These are phyloP conservation scores for Xanthorhoe designata DNA, from an alignment of 2,888 invertebrate genomes.

Conservation along the genomic window DNA sequence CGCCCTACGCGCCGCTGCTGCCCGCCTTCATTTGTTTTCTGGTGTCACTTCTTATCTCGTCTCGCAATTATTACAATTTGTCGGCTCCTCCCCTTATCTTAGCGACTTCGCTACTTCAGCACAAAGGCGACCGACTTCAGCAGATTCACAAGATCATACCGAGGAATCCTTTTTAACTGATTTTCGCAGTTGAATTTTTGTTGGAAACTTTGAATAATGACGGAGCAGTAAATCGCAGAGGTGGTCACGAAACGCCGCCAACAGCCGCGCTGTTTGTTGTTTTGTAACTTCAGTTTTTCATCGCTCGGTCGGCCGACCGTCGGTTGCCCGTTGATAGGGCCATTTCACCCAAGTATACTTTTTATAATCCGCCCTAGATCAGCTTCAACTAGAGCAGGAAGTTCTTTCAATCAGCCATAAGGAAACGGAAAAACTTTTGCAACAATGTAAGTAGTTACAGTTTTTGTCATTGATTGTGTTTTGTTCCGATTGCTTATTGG, in stretches of 20 bases:
- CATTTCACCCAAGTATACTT: conserved; percentile 54
- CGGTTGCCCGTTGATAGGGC: conserved; percentile 66
- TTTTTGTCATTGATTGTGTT: conserved; percentile 40
- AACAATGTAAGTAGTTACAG: conserved; percentile 32
- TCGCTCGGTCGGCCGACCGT: conserved; percentile 58
- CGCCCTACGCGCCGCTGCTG: conserved; percentile 50
- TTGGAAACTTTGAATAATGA: conserved; percentile 79
- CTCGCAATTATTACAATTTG: conserved; percentile 85
- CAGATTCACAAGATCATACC: conserved; percentile 81
- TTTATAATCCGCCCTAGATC: conserved; percentile 46
- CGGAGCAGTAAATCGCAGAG: conserved; percentile 74
- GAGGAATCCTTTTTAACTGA: conserved; percentile 70
- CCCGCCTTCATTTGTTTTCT: conserved; percentile 85
- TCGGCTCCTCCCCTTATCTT: conserved; percentile 85
- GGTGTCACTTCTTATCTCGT: conserved; percentile 85
- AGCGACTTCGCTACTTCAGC: conserved; percentile 80
- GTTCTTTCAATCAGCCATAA: conserved; percentile 52
- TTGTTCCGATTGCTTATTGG: conserved; percentile 32
- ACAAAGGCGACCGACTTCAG: conserved; percentile 80
- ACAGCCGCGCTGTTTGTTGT: conserved; percentile 70
- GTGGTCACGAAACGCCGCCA: conserved; percentile 70
- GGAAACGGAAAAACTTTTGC: conserved; percentile 44
- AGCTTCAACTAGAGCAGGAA: conserved; percentile 45
- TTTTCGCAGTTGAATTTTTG: conserved; percentile 67
- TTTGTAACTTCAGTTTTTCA: conserved; percentile 75